A percentile compares a stretch with the other conserved stretches of the same genome.
These are phyloP conservation scores for Carassius auratus DNA, from an alignment of 2,113 vertebrate species.

Conservation along the genomic window DNA sequence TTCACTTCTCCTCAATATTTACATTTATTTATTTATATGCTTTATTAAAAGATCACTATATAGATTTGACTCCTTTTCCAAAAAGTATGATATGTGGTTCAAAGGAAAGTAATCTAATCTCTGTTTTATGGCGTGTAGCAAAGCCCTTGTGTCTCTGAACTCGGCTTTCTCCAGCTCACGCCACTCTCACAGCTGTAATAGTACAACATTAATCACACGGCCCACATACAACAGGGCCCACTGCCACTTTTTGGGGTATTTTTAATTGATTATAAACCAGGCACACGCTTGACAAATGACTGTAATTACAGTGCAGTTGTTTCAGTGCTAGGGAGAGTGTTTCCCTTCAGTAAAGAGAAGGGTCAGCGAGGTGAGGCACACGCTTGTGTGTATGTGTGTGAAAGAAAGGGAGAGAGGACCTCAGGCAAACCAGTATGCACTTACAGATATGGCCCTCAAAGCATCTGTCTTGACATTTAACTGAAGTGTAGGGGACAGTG, in stretches of 20 bases:
- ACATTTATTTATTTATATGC: no score
- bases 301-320: conserved; percentile 85
- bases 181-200: conserved; percentile 71
- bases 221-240: conserved; percentile 71
- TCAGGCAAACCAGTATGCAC: not conserved
- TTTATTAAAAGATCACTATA: no score
- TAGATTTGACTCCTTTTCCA: not conserved
- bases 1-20: no score
- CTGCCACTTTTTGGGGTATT: conserved; percentile 78
- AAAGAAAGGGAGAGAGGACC: not conserved
- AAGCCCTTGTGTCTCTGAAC: conserved; percentile 20
- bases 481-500: not conserved
- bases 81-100: not conserved
- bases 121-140: conserved; percentile 31
- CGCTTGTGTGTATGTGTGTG: conserved; percentile 41
- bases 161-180: conserved; percentile 64
- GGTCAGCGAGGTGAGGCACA: conserved; percentile 13
- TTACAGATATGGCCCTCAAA: not conserved
- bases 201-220: conserved; percentile 82
- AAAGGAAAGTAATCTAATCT: not conserved
- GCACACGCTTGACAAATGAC: conserved; percentile 87
- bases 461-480: conserved; percentile 10
- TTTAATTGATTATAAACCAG: conserved; percentile 96
- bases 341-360: conserved; percentile 35
- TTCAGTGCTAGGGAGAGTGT: conserved; percentile 54